A percentile compares a stretch with the other conserved stretches of the same genome.
Evolutionary conservation across 2,888 invertebrate species (phyloP).

Genomic region (Chrysotoxum bicinctum): DNA sequence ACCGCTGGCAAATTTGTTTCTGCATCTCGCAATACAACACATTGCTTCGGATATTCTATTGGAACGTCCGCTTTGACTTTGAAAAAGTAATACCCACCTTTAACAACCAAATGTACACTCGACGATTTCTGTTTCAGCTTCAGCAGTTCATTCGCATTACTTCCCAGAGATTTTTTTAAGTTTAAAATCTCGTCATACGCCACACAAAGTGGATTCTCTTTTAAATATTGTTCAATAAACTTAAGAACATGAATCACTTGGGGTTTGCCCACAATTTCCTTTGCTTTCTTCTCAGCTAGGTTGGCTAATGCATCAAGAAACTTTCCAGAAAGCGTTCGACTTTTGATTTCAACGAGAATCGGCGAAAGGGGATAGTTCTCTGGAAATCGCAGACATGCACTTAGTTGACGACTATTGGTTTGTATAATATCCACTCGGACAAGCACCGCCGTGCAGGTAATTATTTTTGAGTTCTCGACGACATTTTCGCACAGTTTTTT

Average conservation of each 20-base stretch:
- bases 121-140: conserved; percentile 87
- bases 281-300: conserved; percentile 85
- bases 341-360: conserved; percentile 87
- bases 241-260: conserved; percentile 84
- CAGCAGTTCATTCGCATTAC: conserved; percentile 83
- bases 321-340: conserved; percentile 86
- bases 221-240: conserved; percentile 85
- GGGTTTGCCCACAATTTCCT: conserved; percentile 84
- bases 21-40: conserved; percentile 82
- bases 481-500: conserved; percentile 85
- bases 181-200: conserved; percentile 87
- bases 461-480: conserved; percentile 85
- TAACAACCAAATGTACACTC: conserved; percentile 83
- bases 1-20: conserved; percentile 86
- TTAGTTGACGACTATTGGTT: conserved; percentile 85
- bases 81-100: conserved; percentile 85
- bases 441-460: conserved; percentile 86
- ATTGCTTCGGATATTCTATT: conserved; percentile 84
- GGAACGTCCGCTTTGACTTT: conserved; percentile 85
- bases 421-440: conserved; percentile 87
- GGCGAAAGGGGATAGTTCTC: conserved; percentile 84
- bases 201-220: conserved; percentile 87
- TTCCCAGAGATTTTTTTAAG: conserved; percentile 83
- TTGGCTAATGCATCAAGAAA: conserved; percentile 85
- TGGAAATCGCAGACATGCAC: conserved; percentile 87